These are phyloP conservation scores for Pelodytes ibericus DNA, from an alignment of 2,797 vertebrate genomes.

Conservation along the genomic window DNA sequence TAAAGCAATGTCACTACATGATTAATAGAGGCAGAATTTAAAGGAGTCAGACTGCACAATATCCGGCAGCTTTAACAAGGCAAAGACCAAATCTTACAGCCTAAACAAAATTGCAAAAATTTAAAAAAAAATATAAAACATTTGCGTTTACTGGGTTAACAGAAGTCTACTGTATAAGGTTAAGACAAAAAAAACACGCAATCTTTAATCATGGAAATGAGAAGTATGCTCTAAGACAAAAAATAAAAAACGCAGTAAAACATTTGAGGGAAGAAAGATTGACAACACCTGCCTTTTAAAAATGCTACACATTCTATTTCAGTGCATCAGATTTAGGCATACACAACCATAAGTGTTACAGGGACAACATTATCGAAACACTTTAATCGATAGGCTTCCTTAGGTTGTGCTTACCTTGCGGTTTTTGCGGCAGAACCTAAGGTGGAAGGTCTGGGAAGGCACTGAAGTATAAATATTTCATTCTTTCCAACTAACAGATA, in stretches of 20 bases:
- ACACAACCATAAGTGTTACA: conserved; percentile 84
- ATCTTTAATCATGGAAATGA: background rate
- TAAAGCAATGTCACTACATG: conserved; percentile 8
- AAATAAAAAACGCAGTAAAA: conserved; percentile 67
- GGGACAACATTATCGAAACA: conserved; percentile 77
- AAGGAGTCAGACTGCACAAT: background rate
- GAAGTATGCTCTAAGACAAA: conserved; percentile 58
- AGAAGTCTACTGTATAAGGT: background rate
- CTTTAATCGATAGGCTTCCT: conserved; percentile 82
- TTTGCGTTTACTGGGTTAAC: too few relatives aligned
- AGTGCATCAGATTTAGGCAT: conserved; percentile 66
- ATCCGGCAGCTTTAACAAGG: too few relatives aligned
- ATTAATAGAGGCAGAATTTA: background rate
- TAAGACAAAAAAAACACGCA: background rate
- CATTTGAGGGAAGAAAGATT: conserved; percentile 19
- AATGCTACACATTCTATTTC: conserved; percentile 8
- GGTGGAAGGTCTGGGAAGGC: conserved; percentile 98
- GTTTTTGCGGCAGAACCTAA: conserved; percentile 99
- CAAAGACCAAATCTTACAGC: too few relatives aligned
- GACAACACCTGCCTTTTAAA: conserved; percentile 73
- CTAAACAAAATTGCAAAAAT: too few relatives aligned
- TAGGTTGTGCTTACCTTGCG: conserved; percentile 99
- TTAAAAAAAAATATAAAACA: conserved; percentile 59
- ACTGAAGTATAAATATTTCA: conserved; percentile 98
- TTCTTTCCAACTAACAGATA: conserved; percentile 97